A percentile compares a stretch with the other conserved stretches of the same genome.
phyloP scores from a whole-genome alignment of 2,113 vertebrate species.

The Microtus oregoni region DNA sequence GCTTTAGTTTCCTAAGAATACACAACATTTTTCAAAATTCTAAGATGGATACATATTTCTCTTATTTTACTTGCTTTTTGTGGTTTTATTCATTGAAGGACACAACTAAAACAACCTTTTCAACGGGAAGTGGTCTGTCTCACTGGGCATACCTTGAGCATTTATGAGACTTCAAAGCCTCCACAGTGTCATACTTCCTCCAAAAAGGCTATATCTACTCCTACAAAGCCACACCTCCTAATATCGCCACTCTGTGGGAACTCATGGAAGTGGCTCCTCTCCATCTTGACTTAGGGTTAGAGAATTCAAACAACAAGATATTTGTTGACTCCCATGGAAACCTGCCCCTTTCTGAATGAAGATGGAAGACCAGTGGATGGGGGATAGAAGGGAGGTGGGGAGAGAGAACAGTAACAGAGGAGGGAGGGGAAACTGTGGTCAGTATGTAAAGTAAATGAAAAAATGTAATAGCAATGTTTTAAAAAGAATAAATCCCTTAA shows the following conservation, averaged over 20 bases:
- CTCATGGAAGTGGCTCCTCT: too few species aligned
- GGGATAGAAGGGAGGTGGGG: too few species aligned
- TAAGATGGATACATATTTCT: not conserved
- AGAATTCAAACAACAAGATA: too few species aligned
- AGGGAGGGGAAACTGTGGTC: too few species aligned
- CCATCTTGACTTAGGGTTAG: too few species aligned
- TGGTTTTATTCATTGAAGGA: not conserved
- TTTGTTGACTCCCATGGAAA: too few species aligned
- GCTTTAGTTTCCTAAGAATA: constrained; percentile 1
- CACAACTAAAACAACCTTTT: not conserved
- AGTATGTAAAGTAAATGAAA: too few species aligned
- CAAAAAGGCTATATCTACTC: not conserved
- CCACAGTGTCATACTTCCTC: not conserved
- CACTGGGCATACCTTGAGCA: not conserved
- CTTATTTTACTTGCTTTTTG: constrained; percentile 10
- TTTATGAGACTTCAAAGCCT: not conserved
- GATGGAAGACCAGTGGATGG: too few species aligned
- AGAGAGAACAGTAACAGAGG: too few species aligned
- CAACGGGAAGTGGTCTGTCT: not conserved
- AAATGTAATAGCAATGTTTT: too few species aligned
- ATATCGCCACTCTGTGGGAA: not conserved
- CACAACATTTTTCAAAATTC: constrained; percentile 32
- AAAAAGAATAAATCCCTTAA: not conserved
- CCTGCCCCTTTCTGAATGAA: too few species aligned
- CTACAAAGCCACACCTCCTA: not conserved